phyloP scores from a whole-genome alignment of 2,888 invertebrate genomes.

The Oasisia sp. region DNA sequence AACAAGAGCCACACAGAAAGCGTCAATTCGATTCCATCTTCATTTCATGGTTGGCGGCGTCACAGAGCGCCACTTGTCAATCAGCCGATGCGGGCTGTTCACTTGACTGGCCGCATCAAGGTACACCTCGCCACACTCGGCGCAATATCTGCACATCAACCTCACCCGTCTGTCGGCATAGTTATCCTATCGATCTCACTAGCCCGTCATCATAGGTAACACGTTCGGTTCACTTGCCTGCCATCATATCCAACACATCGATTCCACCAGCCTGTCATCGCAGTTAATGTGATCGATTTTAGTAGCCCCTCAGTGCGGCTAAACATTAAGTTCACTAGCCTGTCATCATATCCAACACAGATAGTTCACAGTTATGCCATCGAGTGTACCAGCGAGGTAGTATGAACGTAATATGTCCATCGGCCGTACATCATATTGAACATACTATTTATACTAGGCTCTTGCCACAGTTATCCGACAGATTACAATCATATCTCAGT shows the following conservation, averaged over 20 bases:
- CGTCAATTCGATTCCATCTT: slow-evolving; percentile 11
- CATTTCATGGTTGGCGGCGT: neutral
- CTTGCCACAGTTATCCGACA: too few species aligned
- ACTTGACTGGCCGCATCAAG: neutral
- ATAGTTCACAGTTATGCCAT: neutral
- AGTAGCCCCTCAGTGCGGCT: too few species aligned
- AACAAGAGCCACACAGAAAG: neutral
- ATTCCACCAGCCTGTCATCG: neutral
- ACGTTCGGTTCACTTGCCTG: neutral
- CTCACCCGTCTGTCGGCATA: neutral
- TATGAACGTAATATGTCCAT: neutral
- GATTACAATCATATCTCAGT: too few species aligned
- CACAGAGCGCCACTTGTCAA: neutral
- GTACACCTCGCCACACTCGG: neutral
- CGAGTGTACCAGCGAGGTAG: neutral
- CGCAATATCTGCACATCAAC: neutral
- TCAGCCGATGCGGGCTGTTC: neutral
- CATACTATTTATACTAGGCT: neutral
- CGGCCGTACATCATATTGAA: neutral
- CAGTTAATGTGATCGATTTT: neutral
- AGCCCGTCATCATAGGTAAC: neutral
- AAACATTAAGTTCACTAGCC: neutral
- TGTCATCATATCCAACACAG: neutral
- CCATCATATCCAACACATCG: neutral
- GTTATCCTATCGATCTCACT: neutral